phyloP scores from a whole-genome alignment of 2,797 vertebrate genomes.

The Merluccius polli region DNA sequence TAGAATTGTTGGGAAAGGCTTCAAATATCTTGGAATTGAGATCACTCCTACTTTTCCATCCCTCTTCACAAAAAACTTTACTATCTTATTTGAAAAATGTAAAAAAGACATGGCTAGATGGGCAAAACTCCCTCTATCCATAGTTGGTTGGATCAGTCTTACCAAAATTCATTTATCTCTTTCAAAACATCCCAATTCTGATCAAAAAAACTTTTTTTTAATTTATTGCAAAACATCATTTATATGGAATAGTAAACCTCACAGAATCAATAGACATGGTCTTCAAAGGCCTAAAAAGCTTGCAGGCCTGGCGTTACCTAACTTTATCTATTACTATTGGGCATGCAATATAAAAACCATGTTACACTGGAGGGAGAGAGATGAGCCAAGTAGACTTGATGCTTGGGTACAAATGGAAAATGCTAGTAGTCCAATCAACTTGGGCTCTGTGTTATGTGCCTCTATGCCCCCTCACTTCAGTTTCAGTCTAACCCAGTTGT shows the following conservation, averaged over 20 bases:
- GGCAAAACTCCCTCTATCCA: neutral
- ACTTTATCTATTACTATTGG: too few relatives aligned
- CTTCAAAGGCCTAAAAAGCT: too few relatives aligned
- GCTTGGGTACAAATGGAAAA: neutral
- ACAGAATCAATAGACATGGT: too few relatives aligned
- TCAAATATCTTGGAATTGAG: neutral
- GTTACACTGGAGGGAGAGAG: neutral
- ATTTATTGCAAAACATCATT: too few relatives aligned
- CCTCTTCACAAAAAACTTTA: neutral
- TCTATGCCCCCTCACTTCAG: neutral
- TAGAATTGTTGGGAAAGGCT: neutral
- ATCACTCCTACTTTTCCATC: neutral
- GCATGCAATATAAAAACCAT: neutral
- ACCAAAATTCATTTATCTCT: too few relatives aligned
- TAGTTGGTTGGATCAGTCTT: neutral
- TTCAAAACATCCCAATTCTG: too few relatives aligned
- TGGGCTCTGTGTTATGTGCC: neutral
- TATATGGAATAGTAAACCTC: too few relatives aligned
- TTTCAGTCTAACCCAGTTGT: neutral
- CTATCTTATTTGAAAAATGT: neutral
- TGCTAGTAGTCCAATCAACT: neutral
- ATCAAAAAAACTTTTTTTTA: too few relatives aligned
- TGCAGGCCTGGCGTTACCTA: too few relatives aligned
- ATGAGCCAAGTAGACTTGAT: neutral
- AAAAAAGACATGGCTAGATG: neutral